Conservation (phyloP, 2,888 invertebrate genomes). For the Ischnus inquisitorius region DNA sequence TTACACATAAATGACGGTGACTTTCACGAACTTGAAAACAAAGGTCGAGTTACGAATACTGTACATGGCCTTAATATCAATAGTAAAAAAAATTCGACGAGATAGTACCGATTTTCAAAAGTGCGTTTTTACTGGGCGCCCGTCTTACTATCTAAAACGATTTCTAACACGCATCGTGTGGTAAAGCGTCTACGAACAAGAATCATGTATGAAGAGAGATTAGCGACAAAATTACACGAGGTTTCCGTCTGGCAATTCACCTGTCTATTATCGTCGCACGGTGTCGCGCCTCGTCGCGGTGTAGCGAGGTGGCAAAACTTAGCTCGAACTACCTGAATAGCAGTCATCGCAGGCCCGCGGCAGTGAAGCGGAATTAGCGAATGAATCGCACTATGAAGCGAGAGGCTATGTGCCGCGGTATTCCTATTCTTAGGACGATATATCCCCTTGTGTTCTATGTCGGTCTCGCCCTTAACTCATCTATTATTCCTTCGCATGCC, state of each 20-base stretch:
- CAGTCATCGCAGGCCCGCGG: constrained; percentile 15
- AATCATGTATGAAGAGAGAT: neutral
- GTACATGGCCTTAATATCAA: no score
- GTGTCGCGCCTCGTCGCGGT: constrained; percentile 37
- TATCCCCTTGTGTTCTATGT: neutral
- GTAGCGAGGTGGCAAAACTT: constrained; percentile 48
- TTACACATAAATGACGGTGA: no score
- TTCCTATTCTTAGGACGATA: constrained; percentile 52
- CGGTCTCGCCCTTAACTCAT: constrained; percentile 70
- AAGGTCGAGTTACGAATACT: no score
- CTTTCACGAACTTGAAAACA: no score
- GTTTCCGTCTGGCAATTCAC: constrained; percentile 48
- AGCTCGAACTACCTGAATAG: constrained; percentile 11
- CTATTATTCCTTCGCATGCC: constrained; percentile 71
- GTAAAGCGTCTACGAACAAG: neutral
- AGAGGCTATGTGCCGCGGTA: constrained; percentile 10
- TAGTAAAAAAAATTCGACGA: no score
- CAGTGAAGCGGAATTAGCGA: constrained; percentile 46
- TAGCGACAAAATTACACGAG: constrained; percentile 42
- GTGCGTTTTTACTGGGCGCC: no score
- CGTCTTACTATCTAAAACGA: neutral
- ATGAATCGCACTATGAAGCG: constrained; percentile 36
- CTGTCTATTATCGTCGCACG: constrained; percentile 48
- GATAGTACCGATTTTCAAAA: no score
- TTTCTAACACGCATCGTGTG: neutral